Percentiles rank a stretch among this genome's conserved stretches.
These are phyloP conservation scores for Paedocypris micromegethes DNA, from an alignment of 2,797 vertebrate genomes.

Conservation along the genomic window DNA sequence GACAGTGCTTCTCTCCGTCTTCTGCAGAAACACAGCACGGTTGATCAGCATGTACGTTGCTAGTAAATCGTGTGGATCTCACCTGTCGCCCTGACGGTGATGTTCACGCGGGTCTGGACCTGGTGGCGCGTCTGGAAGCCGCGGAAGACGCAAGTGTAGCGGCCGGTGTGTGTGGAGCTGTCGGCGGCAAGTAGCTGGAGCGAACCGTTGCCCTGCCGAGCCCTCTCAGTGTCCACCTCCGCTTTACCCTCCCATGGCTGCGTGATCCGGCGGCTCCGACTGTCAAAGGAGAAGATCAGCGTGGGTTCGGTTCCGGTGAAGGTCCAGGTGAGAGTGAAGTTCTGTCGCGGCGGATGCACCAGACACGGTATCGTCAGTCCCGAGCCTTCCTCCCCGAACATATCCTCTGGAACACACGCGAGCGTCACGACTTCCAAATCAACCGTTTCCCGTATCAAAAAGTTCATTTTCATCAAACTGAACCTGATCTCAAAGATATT, in stretches of 20 bases:
- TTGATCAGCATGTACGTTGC: neutral
- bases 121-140: conserved; percentile 60
- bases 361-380: conserved; percentile 63
- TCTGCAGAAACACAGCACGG: conserved; percentile 44
- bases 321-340: conserved; percentile 71
- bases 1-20: conserved; percentile 50
- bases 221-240: conserved; percentile 59
- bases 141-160: conserved; percentile 64
- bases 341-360: conserved; percentile 57
- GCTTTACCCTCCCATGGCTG: conserved; percentile 64
- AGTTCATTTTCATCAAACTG: no score
- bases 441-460: no score
- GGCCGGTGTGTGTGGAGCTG: conserved; percentile 59
- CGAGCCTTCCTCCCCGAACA: conserved; percentile 55
- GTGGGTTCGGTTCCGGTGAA: conserved; percentile 55
- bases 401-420: conserved; percentile 24
- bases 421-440: no score
- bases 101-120: conserved; percentile 62
- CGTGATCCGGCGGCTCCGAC: conserved; percentile 51
- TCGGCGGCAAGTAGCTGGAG: conserved; percentile 61
- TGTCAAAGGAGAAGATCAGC: conserved; percentile 66
- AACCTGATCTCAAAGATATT: no score
- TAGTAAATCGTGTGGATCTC: neutral
- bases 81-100: conserved; percentile 62
- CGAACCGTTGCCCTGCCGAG: conserved; percentile 63